Evolutionary conservation across 1,140 invertebrate species (phyloP), one percentile per base, ranked within the genome.

Genomic region (Nephila pilipes): DNA sequence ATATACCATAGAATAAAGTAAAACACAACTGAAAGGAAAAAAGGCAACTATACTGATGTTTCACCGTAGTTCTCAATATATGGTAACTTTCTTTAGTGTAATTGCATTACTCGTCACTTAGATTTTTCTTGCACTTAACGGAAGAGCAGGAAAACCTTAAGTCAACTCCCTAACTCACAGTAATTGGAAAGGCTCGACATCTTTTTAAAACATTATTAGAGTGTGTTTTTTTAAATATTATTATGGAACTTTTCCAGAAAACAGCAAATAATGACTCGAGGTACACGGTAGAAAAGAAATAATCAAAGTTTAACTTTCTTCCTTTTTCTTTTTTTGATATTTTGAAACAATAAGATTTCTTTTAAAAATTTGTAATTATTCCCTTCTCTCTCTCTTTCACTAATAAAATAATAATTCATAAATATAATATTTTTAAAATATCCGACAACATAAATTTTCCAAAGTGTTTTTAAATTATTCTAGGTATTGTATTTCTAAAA

Each of bases 91-190:
- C 63, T 65, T 65, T n/a, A 10, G 25, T 12, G 10, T 65, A 65
- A 65, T 65, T 25, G 63, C 22, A 65, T 65, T 65, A 65, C 3
- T 65, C 63, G 22, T 65, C 63, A 65, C n/a, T 3, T 20, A 54
- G 16, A 32, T 81, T 85, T 85, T 57, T 83, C 10, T 83, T 85
- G 18, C n/a, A 85, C 46, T 81, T 57, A 54, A 25, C n/a, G n/a
- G 46, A 10, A 80, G n/a, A 36, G 20, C 38, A 36, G 32, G 81
- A 85, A 85, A 85, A 29, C 16, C n/a, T n/a, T 12, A 83, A 57
- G 80, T 54, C 80, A 55, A 85, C 54, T 57, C 54, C 25, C 12
- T 57, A 55, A 85, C 22, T 85, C n/a, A 55, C n/a, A 25, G 46
- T 85, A 85, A 85, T 85, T 85, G 81, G 46, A 25, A 54, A 85